A percentile compares a stretch with the other conserved stretches of the same genome.
These are phyloP conservation scores for Acrobasis consociella DNA, from an alignment of 2,888 invertebrate genomes.

Conservation along the genomic window DNA sequence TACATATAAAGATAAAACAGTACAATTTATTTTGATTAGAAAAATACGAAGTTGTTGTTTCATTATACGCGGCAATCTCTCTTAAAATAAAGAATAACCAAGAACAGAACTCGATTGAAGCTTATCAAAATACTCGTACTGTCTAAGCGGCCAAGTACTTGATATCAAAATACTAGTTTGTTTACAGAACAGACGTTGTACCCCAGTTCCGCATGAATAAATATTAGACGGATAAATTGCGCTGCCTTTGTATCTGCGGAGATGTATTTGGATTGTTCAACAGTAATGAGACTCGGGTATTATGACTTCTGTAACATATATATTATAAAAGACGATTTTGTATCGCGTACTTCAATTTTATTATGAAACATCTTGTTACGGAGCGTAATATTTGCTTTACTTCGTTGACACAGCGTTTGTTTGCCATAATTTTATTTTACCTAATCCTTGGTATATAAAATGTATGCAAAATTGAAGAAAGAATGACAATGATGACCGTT, in stretches of 20 bases:
- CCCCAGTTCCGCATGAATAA: constrained; percentile 32
- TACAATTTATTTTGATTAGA: no score
- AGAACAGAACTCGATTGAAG: constrained; percentile 16
- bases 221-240: constrained; percentile 34
- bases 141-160: constrained; percentile 35
- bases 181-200: constrained; percentile 37
- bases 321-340: background rate
- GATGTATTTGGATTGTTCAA: constrained; percentile 21
- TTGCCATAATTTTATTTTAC: no score
- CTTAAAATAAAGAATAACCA: constrained; percentile 11
- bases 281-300: constrained; percentile 12
- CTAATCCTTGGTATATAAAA: no score
- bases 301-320: constrained; percentile 10
- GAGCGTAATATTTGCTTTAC: background rate
- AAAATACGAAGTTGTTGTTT: no score
- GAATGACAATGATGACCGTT: no score
- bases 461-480: no score
- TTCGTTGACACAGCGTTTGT: background rate
- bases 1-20: no score
- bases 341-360: background rate
- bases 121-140: constrained; percentile 35
- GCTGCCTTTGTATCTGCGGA: constrained; percentile 29
- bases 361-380: background rate
- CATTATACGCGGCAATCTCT: background rate
- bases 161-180: constrained; percentile 39